Evolutionary conservation across 2,888 invertebrate genomes (phyloP).

Genomic region (Sipha maydis): DNA sequence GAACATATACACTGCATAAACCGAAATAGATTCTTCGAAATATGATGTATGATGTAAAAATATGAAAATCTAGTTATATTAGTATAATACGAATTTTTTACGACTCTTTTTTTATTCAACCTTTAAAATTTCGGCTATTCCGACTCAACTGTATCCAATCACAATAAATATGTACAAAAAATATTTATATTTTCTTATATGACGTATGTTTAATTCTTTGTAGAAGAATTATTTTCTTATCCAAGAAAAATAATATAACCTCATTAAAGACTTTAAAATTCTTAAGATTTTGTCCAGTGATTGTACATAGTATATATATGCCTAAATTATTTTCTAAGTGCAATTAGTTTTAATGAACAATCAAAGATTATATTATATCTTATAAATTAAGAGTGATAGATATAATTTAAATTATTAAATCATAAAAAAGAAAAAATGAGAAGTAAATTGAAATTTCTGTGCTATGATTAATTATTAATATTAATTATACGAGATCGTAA

Average conservation of each 20-base stretch:
- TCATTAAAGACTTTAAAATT: conserved; percentile 3
- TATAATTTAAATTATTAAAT: neutral
- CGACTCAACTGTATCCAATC: neutral
- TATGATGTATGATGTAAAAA: too few relatives aligned
- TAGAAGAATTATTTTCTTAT: neutral
- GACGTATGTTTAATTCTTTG: neutral
- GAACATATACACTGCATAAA: too few relatives aligned
- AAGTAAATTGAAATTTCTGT: neutral
- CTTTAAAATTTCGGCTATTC: neutral
- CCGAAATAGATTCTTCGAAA: too few relatives aligned
- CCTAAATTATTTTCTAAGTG: neutral
- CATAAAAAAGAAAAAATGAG: neutral
- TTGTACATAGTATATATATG: neutral
- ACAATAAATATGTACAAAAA: neutral
- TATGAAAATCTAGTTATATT: too few relatives aligned
- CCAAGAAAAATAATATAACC: neutral
- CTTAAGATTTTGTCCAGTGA: neutral
- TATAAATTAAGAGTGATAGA: neutral
- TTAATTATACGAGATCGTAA: neutral
- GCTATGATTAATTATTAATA: too few relatives aligned
- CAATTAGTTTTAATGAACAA: conserved; percentile 2
- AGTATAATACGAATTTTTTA: too few relatives aligned
- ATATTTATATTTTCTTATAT: neutral
- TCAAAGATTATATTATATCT: neutral
- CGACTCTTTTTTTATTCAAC: neutral